Percentiles rank a stretch among this genome's conserved stretches.
phyloP scores from a whole-genome alignment of 2,113 vertebrate species.

The Stegostoma tigrinum region DNA sequence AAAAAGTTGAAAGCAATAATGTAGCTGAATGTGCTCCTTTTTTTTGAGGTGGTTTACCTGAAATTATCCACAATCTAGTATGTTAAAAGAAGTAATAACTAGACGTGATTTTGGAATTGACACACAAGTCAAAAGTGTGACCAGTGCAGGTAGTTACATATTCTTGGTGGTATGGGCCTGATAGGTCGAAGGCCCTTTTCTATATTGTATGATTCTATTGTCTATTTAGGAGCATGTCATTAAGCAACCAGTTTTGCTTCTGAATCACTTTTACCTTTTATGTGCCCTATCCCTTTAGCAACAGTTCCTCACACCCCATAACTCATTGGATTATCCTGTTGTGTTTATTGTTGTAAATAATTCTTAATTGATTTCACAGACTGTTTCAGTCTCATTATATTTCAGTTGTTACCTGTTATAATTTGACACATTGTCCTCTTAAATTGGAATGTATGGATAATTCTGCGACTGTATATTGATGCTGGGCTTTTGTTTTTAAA shows the following conservation, averaged over 20 bases:
- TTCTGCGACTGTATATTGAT: neutral
- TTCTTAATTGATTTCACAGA: neutral
- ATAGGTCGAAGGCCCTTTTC: no score
- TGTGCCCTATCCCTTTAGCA: neutral
- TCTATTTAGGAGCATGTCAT: slow-evolving; percentile 1
- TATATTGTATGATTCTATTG: no score
- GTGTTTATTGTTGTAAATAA: neutral
- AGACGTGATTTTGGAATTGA: neutral
- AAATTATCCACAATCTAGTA: neutral
- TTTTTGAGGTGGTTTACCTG: neutral
- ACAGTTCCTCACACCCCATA: neutral
- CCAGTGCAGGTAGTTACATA: no score
- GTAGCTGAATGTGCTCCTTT: neutral
- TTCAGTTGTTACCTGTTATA: neutral
- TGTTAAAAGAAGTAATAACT: neutral
- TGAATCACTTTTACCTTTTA: neutral
- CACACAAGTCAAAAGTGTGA: no score
- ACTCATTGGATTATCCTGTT: neutral
- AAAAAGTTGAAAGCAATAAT: neutral
- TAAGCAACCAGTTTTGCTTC: neutral
- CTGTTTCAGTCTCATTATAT: neutral
- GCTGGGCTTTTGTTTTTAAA: neutral
- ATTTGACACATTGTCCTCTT: neutral
- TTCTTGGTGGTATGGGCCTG: no score
- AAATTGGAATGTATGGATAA: neutral